These are phyloP conservation scores for Macrosteles quadrilineatus DNA, from an alignment of 1,140 invertebrate genomes.

Conservation along the genomic window DNA sequence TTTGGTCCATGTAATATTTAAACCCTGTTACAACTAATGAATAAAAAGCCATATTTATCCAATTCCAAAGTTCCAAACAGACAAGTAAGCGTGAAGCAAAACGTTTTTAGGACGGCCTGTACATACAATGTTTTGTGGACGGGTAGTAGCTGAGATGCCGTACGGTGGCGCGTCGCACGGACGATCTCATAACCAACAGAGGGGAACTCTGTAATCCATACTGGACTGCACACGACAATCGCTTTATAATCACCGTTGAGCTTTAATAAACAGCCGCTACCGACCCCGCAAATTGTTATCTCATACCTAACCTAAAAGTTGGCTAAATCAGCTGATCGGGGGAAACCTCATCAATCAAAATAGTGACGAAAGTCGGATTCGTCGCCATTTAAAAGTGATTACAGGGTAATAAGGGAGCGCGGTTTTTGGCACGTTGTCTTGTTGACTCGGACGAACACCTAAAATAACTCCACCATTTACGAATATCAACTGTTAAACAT, in stretches of 20 bases:
- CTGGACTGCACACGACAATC: slow-evolving; percentile 10
- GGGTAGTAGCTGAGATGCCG: slow-evolving; percentile 6
- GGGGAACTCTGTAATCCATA: slow-evolving; percentile 16
- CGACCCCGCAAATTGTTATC: too few relatives aligned
- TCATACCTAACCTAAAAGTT: too few relatives aligned
- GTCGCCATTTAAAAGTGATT: slow-evolving; percentile 9
- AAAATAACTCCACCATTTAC: slow-evolving; percentile 6
- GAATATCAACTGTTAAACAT: slow-evolving; percentile 2
- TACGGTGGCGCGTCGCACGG: background rate
- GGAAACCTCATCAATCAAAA: background rate
- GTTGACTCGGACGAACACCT: background rate
- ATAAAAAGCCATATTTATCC: too few relatives aligned
- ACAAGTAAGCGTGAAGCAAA: too few relatives aligned
- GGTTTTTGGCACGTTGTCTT: background rate
- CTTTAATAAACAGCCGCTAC: background rate
- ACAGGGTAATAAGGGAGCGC: background rate
- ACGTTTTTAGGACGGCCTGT: too few relatives aligned
- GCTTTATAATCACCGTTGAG: slow-evolving; percentile 10
- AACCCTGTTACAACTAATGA: too few relatives aligned
- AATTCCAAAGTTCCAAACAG: too few relatives aligned
- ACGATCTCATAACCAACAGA: background rate
- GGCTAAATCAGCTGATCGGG: too few relatives aligned
- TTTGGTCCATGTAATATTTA: too few relatives aligned
- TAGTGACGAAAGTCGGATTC: background rate
- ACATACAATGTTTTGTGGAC: background rate